A percentile compares a stretch with the other conserved stretches of the same genome.
Evolutionary conservation across 92 coral and sea anemone genomes (phyloP).

Genomic region (Isaurus tuberculatus): DNA sequence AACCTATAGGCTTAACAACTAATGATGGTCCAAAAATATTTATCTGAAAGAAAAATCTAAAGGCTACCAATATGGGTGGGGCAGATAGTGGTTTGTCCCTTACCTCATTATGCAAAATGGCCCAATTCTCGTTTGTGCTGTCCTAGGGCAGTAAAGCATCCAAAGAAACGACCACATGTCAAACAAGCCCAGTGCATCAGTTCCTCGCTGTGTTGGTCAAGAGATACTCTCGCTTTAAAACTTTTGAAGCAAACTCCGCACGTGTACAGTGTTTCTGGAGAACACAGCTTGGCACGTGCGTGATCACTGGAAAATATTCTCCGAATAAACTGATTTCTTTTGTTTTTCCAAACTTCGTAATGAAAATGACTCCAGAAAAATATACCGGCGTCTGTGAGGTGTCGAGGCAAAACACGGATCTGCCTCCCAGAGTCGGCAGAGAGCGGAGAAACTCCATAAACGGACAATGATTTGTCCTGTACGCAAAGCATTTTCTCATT

Average conservation of each 20-base stretch:
- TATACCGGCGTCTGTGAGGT: conserved; percentile 36
- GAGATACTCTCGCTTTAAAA: conserved; percentile 78
- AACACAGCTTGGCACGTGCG: conserved; percentile 50
- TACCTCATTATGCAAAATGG: conserved; percentile 56
- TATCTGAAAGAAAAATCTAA: background rate
- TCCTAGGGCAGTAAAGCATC: conserved; percentile 88
- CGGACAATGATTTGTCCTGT: background rate
- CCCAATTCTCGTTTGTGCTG: conserved; percentile 86
- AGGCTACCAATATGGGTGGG: background rate
- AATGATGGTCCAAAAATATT: no score
- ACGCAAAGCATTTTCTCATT: conserved; percentile 5
- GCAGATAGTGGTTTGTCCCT: background rate
- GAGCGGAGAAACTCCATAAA: background rate
- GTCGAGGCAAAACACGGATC: conserved; percentile 43
- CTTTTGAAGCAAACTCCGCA: conserved; percentile 96
- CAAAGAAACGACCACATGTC: conserved; percentile 89
- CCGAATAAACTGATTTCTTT: conserved; percentile 67
- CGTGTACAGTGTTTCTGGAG: conserved; percentile 70
- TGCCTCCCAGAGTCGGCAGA: background rate
- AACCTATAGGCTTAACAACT: no score
- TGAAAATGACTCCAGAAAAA: conserved; percentile 65
- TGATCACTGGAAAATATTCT: conserved; percentile 62
- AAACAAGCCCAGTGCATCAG: conserved; percentile 96
- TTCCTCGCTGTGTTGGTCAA: conserved; percentile 94
- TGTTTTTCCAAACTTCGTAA: conserved; percentile 68